Evolutionary conservation across 2,797 vertebrate genomes (phyloP).

Genomic region (Cuculus canorus): DNA sequence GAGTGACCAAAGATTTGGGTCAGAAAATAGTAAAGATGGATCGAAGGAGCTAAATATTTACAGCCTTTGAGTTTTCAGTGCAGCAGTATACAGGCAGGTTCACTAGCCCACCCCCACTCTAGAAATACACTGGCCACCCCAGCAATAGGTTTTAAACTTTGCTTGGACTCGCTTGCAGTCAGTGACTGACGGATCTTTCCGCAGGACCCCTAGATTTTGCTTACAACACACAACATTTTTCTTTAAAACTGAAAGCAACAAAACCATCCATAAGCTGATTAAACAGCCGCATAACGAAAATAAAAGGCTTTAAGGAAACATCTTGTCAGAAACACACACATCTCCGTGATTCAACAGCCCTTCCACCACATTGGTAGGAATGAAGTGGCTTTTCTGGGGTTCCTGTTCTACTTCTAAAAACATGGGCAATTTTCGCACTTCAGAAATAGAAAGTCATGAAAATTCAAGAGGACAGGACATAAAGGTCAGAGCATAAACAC

Average conservation of each 20-base stretch:
- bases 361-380: not conserved
- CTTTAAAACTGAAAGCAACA: not conserved
- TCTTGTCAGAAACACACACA: not conserved
- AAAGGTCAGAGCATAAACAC: not conserved
- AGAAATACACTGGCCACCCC: too few species aligned
- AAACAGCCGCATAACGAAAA: not conserved
- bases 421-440: not conserved
- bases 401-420: not conserved
- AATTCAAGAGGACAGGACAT: not conserved
- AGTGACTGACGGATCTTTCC: not conserved
- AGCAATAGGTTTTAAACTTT: not conserved
- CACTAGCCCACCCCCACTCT: not conserved
- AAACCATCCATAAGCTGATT: not conserved
- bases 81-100: not conserved
- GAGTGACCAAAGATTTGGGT: not conserved
- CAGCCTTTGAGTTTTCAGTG: not conserved
- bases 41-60: not conserved
- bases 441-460: not conserved
- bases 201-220: not conserved
- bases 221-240: not conserved
- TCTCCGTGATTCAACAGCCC: not conserved
- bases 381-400: not conserved
- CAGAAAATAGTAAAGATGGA: not conserved
- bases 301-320: not conserved
- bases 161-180: not conserved